Conservation (phyloP, 2,797 vertebrate genomes). For the Molothrus ater region DNA sequence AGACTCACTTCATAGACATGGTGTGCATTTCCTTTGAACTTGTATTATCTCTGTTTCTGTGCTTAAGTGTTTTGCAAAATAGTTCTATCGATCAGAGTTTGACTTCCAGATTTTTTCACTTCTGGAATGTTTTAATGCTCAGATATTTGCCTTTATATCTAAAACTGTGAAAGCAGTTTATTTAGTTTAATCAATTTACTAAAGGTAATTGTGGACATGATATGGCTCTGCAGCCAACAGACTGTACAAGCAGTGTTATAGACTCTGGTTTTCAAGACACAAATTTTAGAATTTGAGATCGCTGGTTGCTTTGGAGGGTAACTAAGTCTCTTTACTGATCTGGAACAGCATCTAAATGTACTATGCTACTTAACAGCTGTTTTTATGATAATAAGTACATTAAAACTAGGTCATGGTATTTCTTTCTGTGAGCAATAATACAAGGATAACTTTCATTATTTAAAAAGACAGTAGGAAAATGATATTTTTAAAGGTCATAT, state of each 20-base stretch:
- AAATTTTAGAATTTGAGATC: background rate
- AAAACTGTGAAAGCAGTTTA: background rate
- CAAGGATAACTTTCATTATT: background rate
- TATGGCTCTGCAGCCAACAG: background rate
- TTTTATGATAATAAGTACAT: background rate
- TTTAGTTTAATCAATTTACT: background rate
- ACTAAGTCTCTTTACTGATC: background rate
- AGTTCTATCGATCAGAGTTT: background rate
- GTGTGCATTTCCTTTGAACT: background rate
- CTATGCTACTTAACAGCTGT: background rate
- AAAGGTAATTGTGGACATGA: background rate
- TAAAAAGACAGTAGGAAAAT: background rate
- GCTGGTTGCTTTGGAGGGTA: background rate
- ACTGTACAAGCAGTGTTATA: background rate
- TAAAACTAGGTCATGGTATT: background rate
- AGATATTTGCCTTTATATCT: background rate
- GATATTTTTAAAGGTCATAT: background rate
- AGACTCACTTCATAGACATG: background rate
- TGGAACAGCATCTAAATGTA: background rate
- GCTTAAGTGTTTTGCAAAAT: background rate
- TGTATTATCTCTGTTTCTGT: background rate
- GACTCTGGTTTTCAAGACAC: background rate
- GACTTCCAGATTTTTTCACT: background rate
- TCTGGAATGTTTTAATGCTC: background rate
- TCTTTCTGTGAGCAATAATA: background rate